Conservation (phyloP, 64 coral and sea anemone genomes). For the Actinia tenebrosa region DNA sequence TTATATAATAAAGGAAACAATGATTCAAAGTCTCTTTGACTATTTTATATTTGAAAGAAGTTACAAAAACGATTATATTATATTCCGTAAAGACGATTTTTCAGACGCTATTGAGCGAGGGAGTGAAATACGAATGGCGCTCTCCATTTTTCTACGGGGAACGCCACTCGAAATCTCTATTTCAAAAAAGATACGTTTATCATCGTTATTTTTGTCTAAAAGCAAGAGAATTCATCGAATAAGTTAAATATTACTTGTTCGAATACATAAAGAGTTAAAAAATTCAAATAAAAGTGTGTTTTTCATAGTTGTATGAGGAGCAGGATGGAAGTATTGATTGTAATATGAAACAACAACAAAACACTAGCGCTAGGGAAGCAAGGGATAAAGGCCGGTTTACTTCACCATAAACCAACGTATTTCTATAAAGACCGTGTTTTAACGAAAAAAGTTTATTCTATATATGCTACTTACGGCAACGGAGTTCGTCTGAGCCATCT, state of each 20-base stretch:
- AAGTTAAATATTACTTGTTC: not conserved
- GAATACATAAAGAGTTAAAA: not conserved
- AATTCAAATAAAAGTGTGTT: not conserved
- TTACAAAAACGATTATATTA: not conserved
- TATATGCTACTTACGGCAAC: constrained; percentile 46
- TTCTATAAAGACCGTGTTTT: not conserved
- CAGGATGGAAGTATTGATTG: not conserved
- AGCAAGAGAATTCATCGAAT: not conserved
- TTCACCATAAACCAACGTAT: not conserved
- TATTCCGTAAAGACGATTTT: not conserved
- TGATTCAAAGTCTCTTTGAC: not conserved
- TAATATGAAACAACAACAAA: not conserved
- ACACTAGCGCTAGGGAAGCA: not conserved
- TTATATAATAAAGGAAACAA: not conserved
- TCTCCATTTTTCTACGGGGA: not conserved
- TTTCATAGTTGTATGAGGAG: not conserved
- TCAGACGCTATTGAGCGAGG: not conserved
- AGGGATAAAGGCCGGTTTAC: not conserved
- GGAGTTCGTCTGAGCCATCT: constrained; percentile 60
- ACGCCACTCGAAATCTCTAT: constrained; percentile 1
- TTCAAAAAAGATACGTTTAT: not conserved
- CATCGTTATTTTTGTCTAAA: not conserved
- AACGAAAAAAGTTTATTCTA: not conserved
- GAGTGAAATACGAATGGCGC: not conserved
- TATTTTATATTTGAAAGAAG: not conserved